Evolutionary conservation across 2,797 vertebrate genomes (phyloP).

Genomic region (Oophaga sylvatica): DNA sequence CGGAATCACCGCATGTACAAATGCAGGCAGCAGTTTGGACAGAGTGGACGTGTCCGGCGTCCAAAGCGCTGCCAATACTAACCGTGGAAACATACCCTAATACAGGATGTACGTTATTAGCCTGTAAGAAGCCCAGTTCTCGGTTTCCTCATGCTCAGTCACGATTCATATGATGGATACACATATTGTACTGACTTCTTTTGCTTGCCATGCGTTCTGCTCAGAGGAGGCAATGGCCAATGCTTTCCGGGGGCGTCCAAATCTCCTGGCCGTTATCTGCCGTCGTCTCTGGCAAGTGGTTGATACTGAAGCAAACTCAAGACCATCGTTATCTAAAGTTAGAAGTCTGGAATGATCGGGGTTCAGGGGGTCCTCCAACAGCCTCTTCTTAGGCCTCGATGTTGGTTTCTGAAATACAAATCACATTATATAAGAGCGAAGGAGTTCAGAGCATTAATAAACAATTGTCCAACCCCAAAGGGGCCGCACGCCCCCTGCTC

Average conservation of each 20-base stretch:
- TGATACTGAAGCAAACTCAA: constrained; percentile 68
- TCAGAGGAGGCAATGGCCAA: constrained; percentile 69
- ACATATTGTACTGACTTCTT: constrained; percentile 77
- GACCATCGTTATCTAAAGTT: background rate
- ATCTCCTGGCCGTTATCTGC: constrained; percentile 66
- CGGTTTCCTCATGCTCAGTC: no score
- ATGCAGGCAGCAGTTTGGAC: no score
- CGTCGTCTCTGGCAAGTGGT: constrained; percentile 67
- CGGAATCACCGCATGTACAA: no score
- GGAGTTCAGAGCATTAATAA: background rate
- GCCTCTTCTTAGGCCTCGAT: constrained; percentile 56
- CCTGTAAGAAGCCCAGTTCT: background rate
- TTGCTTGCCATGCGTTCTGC: constrained; percentile 75
- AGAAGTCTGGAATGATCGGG: constrained; percentile 58
- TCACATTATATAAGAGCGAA: background rate
- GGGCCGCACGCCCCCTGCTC: no score
- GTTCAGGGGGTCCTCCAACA: constrained; percentile 55
- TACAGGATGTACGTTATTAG: background rate
- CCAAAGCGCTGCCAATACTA: no score
- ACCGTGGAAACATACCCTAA: background rate
- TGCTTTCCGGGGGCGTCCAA: constrained; percentile 77
- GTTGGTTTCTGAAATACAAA: constrained; percentile 7
- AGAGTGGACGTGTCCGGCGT: no score
- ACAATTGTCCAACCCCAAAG: background rate
- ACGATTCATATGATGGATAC: no score